Conservation (phyloP, 2,113 vertebrate species). For the Apeltes quadracus region DNA sequence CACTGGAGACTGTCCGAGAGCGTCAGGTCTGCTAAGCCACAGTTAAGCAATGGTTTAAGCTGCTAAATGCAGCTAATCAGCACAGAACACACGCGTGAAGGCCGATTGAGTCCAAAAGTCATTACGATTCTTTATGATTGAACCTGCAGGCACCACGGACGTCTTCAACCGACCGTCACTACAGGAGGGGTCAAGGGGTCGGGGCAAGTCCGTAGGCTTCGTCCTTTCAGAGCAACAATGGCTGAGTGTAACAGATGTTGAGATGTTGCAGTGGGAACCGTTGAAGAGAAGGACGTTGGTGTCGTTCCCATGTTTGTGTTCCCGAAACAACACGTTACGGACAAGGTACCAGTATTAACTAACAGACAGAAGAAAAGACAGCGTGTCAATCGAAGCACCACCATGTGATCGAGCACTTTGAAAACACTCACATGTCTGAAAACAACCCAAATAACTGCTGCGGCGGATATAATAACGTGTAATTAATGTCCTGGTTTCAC, state of each 20-base stretch:
- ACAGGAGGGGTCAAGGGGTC: too few species aligned
- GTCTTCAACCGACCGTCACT: too few species aligned
- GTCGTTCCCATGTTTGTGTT: neutral
- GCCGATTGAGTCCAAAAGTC: neutral
- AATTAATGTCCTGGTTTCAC: neutral
- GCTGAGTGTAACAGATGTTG: neutral
- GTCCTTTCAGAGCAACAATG: neutral
- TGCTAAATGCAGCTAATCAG: neutral
- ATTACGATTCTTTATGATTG: neutral
- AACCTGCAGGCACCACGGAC: neutral
- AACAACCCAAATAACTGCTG: conserved; percentile 1
- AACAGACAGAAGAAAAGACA: neutral
- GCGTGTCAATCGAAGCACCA: conserved; percentile 27
- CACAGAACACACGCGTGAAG: neutral
- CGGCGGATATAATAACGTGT: neutral
- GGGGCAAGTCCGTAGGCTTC: too few species aligned
- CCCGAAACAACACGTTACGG: neutral
- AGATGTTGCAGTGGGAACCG: neutral
- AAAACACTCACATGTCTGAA: conserved; percentile 21
- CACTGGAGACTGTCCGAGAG: too few species aligned
- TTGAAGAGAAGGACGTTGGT: neutral
- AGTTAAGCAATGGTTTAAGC: neutral
- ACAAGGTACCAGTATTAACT: neutral
- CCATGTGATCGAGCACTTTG: conserved; percentile 31
- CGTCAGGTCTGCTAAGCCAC: too few species aligned